Base-by-base conservation (phyloP, 2,797 vertebrate species). In the Propithecus perrieri region DNA sequence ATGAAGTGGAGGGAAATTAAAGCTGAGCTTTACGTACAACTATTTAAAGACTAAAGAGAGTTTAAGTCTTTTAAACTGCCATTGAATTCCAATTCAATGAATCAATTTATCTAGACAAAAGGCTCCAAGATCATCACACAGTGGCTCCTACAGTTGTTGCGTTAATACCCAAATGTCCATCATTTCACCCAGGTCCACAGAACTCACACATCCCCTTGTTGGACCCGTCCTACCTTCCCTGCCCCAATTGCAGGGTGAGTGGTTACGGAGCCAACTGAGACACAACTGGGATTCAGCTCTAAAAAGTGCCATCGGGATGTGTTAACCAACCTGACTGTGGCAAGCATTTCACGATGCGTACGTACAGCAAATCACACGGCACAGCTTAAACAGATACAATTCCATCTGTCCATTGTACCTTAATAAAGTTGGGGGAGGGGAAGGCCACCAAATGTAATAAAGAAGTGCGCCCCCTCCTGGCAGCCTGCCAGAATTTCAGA, bases 181-280 rank as follows among this genome's bases (percentile, higher is more conserved):
- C 20, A 57, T 33, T 38, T 41, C 33, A 69, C 12, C 22, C 0
- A 1, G 5, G 53, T 22, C 38, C 33, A 1, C 6, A 3, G 41
- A n/a, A 75, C 1, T 13, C 20, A 43, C 33, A 33, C 9, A 8
- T 8, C 48, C 20, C 7, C 13, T 12, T 3, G 6, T 2, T 28
- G 2, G 14, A 75, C 28, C n/a, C 13, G 3, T 0, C 20, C 1
- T 38, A 20, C 6, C 7, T n/a, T 1, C 28, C 50, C 4, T 4
- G 15, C 7, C 24, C 9, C 24, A 63, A 11, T 30, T 41, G 8
- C 35, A 22, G 13, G 7, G 24, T 1, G 20, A 0, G 2, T 22
- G 24, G 24, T 59, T 4, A 63, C 26, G 0, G 0, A 67, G 48
- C 41, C 46, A 38, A 24, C 6, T 4, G 18, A 9, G n/a, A n/a